These are phyloP conservation scores for Riparia riparia DNA, from an alignment of 2,113 vertebrate species.

Conservation along the genomic window DNA sequence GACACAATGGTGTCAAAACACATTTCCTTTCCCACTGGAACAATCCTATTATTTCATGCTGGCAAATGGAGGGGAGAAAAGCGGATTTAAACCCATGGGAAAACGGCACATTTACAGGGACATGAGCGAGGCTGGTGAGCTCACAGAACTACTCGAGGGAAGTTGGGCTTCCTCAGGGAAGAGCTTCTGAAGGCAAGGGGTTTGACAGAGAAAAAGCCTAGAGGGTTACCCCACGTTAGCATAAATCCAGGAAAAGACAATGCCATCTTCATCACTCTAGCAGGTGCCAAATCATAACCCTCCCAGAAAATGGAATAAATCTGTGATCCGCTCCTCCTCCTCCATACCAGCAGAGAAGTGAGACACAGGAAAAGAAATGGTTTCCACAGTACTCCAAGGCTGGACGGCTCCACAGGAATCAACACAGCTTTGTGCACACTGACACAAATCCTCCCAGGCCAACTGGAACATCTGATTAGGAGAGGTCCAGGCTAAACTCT, in stretches of 20 bases:
- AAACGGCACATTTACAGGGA: neutral
- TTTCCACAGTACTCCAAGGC: neutral
- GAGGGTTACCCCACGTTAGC: neutral
- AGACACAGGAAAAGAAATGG: neutral
- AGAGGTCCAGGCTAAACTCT: neutral
- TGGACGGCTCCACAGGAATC: neutral
- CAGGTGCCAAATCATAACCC: accelerated
- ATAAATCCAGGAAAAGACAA: neutral
- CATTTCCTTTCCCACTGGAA: slow-evolving; percentile 28
- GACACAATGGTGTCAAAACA: slow-evolving; percentile 55
- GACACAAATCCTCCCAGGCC: neutral
- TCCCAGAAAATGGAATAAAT: neutral
- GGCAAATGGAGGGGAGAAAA: neutral
- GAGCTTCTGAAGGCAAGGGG: neutral
- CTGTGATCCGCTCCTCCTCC: neutral
- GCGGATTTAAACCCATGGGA: neutral
- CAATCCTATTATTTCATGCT: neutral
- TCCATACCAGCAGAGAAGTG: neutral
- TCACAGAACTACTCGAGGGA: neutral
- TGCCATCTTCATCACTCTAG: neutral
- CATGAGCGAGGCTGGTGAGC: neutral
- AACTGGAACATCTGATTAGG: accelerated
- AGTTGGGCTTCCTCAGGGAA: neutral
- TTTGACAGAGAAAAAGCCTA: neutral
- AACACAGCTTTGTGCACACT: neutral